Evolutionary conservation across 2,888 invertebrate genomes (phyloP).

Genomic region (Brachynemurus nebulosus): DNA sequence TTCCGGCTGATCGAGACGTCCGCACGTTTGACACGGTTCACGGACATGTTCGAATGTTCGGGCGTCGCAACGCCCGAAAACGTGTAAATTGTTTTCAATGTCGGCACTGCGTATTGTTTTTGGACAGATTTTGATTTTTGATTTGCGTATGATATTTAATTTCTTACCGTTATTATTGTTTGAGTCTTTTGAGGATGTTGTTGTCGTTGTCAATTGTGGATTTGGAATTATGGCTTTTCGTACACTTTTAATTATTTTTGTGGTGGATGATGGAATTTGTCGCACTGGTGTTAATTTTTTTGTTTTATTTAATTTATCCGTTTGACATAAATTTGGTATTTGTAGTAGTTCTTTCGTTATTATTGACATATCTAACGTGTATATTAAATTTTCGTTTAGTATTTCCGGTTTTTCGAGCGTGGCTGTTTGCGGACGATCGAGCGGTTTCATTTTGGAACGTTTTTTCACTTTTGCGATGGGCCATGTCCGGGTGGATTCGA

Average conservation of each 20-base stretch:
- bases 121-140: not conserved
- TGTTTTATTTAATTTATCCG: not conserved
- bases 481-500: conserved; percentile 20
- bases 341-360: conserved; percentile 38
- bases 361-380: conserved; percentile 42
- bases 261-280: not conserved
- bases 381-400: conserved; percentile 35
- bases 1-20: conserved; percentile 52
- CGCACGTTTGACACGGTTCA: conserved; percentile 50
- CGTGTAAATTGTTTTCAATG: not conserved
- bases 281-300: not conserved
- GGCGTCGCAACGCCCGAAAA: not conserved
- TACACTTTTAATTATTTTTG: not conserved
- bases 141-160: not conserved
- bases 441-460: conserved; percentile 16
- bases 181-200: not conserved
- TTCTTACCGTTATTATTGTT: conserved; percentile 3
- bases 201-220: not conserved
- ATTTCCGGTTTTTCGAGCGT: conserved; percentile 40
- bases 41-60: conserved; percentile 23
- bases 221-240: not conserved
- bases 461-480: conserved; percentile 21
- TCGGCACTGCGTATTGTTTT: not conserved
- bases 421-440: conserved; percentile 38
- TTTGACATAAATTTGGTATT: conserved; percentile 28